These are phyloP conservation scores for Drosophila setifemur DNA, from an alignment of 1,140 invertebrate genomes.

Conservation along the genomic window DNA sequence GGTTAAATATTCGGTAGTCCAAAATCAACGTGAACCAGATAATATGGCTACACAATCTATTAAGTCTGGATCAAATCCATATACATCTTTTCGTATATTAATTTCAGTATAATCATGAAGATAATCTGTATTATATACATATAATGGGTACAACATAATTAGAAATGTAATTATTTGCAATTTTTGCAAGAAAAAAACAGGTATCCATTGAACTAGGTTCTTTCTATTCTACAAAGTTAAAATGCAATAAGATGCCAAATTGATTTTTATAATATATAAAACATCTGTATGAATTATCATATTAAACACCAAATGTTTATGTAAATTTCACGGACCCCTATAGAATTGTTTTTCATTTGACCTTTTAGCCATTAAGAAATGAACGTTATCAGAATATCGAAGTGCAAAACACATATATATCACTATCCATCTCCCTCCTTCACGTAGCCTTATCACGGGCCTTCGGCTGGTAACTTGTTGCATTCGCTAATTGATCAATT, in stretches of 20 bases:
- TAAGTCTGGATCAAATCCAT: neutral
- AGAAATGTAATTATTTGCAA: too few species aligned
- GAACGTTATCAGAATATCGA: neutral
- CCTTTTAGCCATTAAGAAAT: conserved; percentile 3
- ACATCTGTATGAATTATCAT: too few species aligned
- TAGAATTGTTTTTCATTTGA: neutral
- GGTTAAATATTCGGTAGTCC: conserved; percentile 37
- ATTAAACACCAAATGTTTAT: neutral
- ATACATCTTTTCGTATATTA: too few species aligned
- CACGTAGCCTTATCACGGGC: conserved; percentile 2
- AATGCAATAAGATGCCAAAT: too few species aligned
- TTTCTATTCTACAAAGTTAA: too few species aligned
- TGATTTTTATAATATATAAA: too few species aligned
- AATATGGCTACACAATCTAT: neutral
- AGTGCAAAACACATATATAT: conserved; percentile 1
- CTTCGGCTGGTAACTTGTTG: conserved; percentile 25
- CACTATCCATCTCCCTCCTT: neutral
- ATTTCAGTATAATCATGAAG: too few species aligned
- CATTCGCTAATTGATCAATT: conserved; percentile 72
- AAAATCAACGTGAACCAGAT: neutral
- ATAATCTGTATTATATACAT: too few species aligned
- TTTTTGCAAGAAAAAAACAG: too few species aligned
- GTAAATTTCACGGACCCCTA: too few species aligned
- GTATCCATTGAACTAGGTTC: too few species aligned
- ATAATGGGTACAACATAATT: too few species aligned